phyloP scores from a whole-genome alignment of 2,113 vertebrate genomes.

The Arenaria interpres region DNA sequence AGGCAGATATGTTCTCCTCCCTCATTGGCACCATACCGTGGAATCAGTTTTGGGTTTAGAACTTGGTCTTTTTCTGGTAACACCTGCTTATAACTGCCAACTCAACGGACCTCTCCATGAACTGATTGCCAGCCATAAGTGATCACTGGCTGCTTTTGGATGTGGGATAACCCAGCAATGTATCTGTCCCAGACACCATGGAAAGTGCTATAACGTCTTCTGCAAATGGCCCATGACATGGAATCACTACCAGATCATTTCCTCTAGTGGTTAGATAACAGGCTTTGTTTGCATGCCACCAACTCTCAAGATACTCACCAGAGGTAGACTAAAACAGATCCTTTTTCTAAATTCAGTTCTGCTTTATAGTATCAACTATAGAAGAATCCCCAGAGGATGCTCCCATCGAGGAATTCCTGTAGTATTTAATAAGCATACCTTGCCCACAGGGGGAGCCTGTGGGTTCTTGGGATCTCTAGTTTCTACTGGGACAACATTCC shows the following conservation, averaged over 20 bases:
- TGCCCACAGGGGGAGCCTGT: not conserved
- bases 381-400: not conserved
- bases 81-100: not conserved
- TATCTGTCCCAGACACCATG: not conserved
- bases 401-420: not conserved
- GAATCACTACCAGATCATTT: not conserved
- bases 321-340: not conserved
- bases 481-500: not conserved
- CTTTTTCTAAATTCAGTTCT: not conserved
- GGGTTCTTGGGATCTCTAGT: not conserved
- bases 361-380: not conserved
- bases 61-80: not conserved
- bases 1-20: not conserved
- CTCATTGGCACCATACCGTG: not conserved
- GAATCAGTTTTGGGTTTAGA: not conserved
- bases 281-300: not conserved
- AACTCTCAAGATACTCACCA: not conserved
- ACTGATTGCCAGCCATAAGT: not conserved
- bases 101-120: not conserved
- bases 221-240: not conserved
- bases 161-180: not conserved
- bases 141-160: not conserved
- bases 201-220: not conserved
- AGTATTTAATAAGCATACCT: not conserved
- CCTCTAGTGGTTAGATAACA: not conserved